These are phyloP conservation scores for Aromia moschata DNA, from an alignment of 2,888 invertebrate genomes.

Conservation along the genomic window DNA sequence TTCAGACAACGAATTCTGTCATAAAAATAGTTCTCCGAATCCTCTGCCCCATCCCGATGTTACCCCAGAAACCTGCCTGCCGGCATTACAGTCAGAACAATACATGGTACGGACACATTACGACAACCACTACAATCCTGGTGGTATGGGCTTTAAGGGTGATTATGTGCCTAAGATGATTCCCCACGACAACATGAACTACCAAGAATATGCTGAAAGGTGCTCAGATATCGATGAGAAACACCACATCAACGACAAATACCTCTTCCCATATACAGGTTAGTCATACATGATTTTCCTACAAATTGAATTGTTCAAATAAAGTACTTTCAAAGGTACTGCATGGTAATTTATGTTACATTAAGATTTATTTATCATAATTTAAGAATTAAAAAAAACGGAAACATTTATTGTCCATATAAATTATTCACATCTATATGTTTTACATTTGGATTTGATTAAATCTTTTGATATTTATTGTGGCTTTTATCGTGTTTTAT, in stretches of 20 bases:
- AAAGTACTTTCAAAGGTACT: too few species aligned
- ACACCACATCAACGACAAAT: conserved; percentile 79
- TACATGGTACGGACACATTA: conserved; percentile 58
- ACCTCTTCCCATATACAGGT: conserved; percentile 85
- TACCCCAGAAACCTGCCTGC: conserved; percentile 70
- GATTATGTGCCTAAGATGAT: conserved; percentile 58
- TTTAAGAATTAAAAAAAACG: too few species aligned
- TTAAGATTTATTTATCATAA: too few species aligned
- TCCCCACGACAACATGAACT: conserved; percentile 59
- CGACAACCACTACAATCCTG: conserved; percentile 56
- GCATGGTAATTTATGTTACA: too few species aligned
- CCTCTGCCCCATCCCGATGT: conserved; percentile 81
- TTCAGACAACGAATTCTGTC: conserved; percentile 77
- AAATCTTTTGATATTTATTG: too few species aligned
- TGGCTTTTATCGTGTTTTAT: too few species aligned
- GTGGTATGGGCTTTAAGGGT: conserved; percentile 51
- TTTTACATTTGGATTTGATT: too few species aligned
- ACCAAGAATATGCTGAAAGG: conserved; percentile 70
- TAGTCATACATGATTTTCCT: too few species aligned
- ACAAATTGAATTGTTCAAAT: too few species aligned
- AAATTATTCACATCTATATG: too few species aligned
- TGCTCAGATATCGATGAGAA: conserved; percentile 78
- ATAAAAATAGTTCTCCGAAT: conserved; percentile 72
- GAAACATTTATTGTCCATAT: too few species aligned
- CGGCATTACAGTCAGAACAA: conserved; percentile 65